A percentile compares a stretch with the other conserved stretches of the same genome.
phyloP scores from a whole-genome alignment of 92 coral and sea anemone species.

The Blastomussa wellsi region DNA sequence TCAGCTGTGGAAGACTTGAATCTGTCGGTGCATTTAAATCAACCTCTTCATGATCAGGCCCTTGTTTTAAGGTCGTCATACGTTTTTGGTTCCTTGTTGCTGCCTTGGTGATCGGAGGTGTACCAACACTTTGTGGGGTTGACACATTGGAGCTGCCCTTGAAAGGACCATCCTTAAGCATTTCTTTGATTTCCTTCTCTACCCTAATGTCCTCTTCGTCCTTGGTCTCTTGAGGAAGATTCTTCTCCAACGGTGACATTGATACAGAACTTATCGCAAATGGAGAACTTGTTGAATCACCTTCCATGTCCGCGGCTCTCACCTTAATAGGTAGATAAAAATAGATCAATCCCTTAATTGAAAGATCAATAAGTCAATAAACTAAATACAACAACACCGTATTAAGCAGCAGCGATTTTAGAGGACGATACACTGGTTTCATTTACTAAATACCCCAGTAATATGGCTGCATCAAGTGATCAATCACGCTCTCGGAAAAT shows the following conservation, averaged over 20 bases:
- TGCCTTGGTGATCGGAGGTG: no score
- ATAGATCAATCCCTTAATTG: background rate
- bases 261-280: constrained; percentile 6
- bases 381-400: no score
- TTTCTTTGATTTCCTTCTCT: background rate
- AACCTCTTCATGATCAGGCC: background rate
- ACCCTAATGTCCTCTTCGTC: constrained; percentile 30
- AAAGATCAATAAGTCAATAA: no score
- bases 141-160: background rate
- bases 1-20: background rate
- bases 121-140: background rate
- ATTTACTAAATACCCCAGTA: no score
- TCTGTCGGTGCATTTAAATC: background rate
- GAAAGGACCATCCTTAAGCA: background rate
- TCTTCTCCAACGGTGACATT: background rate
- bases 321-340: background rate
- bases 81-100: background rate
- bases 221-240: background rate
- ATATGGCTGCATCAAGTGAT: no score
- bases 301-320: background rate
- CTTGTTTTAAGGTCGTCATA: background rate
- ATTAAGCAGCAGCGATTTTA: no score
- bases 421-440: no score
- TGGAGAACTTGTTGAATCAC: constrained; percentile 7
- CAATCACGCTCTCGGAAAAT: no score